Evolutionary conservation across 2,888 invertebrate genomes (phyloP), one percentile per base, ranked within the genome.

Genomic region (Formica aserva): DNA sequence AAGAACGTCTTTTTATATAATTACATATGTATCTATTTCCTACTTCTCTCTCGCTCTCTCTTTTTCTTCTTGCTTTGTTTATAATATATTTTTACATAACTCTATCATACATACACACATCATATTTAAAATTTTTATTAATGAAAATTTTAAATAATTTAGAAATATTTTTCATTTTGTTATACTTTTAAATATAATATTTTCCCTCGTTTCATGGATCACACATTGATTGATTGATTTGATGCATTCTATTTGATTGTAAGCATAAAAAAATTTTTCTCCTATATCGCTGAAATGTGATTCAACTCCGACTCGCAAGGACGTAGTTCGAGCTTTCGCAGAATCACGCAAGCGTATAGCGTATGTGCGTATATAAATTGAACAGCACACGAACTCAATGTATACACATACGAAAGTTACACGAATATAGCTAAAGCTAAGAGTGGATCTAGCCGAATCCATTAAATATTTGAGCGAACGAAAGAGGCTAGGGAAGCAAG

Each of bases 401-500:
- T 82, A 57, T 32, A 66, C 57, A 82, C 18, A 65, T 76, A 38
- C 29, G 9, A 77, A 82, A 76, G 60, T 78, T 65, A 82, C 65
- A 77, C 78, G 77, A 82, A 82, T 82, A 82, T 83, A 76, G 62
- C 84, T 78, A 82, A 77, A 69, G 52, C 80, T 60, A 77, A 57
- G 67, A 45, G 89, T 82, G 78, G 84, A 86, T 88, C 85, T 86
- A 89, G 88, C 80, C 87, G 85, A 88, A 91, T 86, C 88, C 90
- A 91, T 90, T 90, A 90, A 90, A 90, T 90, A 90, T 90, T 90
- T 90, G 90, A 91, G 86, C 87, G 86, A 80, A 65, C 85, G 88
- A 89, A 89, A 89, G 85, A 86, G 87, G 76, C 87, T 82, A 86
- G 85, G 86, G 87, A 84, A 83, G 84, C 74, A 81, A 82, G 75